Conservation (phyloP, 2,797 vertebrate genomes). For the Chromis chromis region DNA sequence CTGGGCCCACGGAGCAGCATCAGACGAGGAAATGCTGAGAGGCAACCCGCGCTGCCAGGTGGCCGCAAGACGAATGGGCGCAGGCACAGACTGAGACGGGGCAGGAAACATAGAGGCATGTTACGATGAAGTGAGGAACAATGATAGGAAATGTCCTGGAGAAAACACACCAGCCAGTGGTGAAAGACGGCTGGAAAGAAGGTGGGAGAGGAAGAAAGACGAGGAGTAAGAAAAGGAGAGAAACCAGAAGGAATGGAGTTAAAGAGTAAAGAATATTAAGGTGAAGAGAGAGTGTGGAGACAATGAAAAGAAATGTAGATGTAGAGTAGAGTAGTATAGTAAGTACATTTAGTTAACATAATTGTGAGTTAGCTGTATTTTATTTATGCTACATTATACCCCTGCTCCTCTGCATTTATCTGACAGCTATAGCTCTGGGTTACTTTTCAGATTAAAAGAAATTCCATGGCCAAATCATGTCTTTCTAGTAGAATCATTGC, state of each 20-base stretch:
- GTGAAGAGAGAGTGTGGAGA: neutral
- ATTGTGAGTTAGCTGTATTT: neutral
- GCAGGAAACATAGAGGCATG: conserved; percentile 76
- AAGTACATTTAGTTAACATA: neutral
- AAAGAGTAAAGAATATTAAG: conserved; percentile 7
- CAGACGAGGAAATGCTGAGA: conserved; percentile 70
- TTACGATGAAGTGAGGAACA: conserved; percentile 68
- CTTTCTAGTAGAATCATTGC: neutral
- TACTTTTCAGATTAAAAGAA: neutral
- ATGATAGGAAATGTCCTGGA: conserved; percentile 81
- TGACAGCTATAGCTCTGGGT: neutral
- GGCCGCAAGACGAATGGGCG: conserved; percentile 77
- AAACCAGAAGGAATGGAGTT: conserved; percentile 15
- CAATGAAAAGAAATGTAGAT: neutral
- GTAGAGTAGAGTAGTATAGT: neutral
- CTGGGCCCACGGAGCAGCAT: conserved; percentile 51
- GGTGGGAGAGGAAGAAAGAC: conserved; percentile 33
- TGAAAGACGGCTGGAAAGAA: conserved; percentile 68
- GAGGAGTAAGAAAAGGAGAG: conserved; percentile 27
- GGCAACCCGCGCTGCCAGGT: conserved; percentile 68
- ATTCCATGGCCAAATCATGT: neutral
- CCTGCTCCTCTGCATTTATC: neutral
- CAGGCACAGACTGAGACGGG: conserved; percentile 73
- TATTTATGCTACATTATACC: neutral
- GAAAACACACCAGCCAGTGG: conserved; percentile 64